Evolutionary conservation across 1,140 invertebrate species (phyloP).

Genomic region (Macrosteles quadrilineatus): DNA sequence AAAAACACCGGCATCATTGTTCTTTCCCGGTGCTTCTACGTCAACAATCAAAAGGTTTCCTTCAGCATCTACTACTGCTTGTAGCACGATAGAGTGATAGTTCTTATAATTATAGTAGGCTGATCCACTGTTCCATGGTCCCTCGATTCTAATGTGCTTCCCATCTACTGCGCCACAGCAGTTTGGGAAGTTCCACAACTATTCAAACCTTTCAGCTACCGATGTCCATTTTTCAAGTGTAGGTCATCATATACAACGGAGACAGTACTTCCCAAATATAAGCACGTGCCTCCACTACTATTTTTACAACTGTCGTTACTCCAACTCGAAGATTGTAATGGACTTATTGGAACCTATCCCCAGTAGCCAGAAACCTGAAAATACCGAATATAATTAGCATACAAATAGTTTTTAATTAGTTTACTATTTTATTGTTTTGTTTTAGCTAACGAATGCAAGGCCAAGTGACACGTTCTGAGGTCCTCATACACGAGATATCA

Average conservation of each 20-base stretch:
- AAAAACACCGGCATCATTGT: slow-evolving; percentile 52
- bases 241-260: slow-evolving; percentile 24
- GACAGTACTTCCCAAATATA: slow-evolving; percentile 11
- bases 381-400: slow-evolving; percentile 16
- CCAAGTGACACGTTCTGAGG: slow-evolving; percentile 28
- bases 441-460: slow-evolving; percentile 21
- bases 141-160: slow-evolving; percentile 24
- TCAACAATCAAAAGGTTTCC: slow-evolving; percentile 52
- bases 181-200: slow-evolving; percentile 49
- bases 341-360: slow-evolving; percentile 22
- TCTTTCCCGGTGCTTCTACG: slow-evolving; percentile 50
- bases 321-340: slow-evolving; percentile 32
- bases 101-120: slow-evolving; percentile 53
- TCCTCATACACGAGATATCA: slow-evolving; percentile 27
- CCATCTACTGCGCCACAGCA: slow-evolving; percentile 31
- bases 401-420: background rate
- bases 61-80: slow-evolving; percentile 52
- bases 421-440: slow-evolving; percentile 2
- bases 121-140: slow-evolving; percentile 43
- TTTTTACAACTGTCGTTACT: slow-evolving; percentile 27
- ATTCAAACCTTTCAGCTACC: slow-evolving; percentile 44
- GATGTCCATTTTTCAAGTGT: slow-evolving; percentile 38
- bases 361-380: slow-evolving; percentile 30
- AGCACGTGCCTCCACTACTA: slow-evolving; percentile 24
- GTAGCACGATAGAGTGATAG: slow-evolving; percentile 51